phyloP scores from a whole-genome alignment of 2,888 invertebrate species.

The Pyrrhia umbra region DNA sequence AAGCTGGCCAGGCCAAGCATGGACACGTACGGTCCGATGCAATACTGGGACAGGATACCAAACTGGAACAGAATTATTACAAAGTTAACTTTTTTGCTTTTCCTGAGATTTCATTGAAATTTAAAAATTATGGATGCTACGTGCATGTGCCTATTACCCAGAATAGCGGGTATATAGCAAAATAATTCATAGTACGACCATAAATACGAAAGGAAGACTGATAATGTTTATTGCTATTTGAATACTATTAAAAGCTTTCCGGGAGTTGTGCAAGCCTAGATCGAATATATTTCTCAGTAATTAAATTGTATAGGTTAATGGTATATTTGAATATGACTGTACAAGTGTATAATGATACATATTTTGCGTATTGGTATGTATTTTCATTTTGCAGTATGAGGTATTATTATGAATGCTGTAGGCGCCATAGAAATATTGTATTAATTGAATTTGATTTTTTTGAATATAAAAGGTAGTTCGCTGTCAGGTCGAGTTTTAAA shows the following conservation, averaged over 20 bases:
- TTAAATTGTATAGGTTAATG: neutral
- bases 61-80: slow-evolving; percentile 77
- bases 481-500: too few species aligned
- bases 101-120: neutral
- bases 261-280: neutral
- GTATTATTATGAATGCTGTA: too few species aligned
- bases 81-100: neutral
- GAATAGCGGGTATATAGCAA: too few species aligned
- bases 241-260: neutral
- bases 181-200: neutral
- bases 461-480: too few species aligned
- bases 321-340: neutral
- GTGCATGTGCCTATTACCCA: too few species aligned
- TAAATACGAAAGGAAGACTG: too few species aligned
- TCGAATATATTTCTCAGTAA: neutral
- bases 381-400: too few species aligned
- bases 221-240: neutral
- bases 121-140: too few species aligned
- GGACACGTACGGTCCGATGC: slow-evolving; percentile 90
- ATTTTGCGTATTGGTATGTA: too few species aligned
- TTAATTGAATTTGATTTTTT: too few species aligned
- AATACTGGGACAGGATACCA: slow-evolving; percentile 91
- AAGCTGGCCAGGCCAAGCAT: slow-evolving; percentile 90
- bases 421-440: too few species aligned
- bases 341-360: too few species aligned